Percentiles rank a stretch among this genome's conserved stretches.
Conservation (phyloP, 1,140 invertebrate species). For the Pogonomyrmex barbatus region DNA sequence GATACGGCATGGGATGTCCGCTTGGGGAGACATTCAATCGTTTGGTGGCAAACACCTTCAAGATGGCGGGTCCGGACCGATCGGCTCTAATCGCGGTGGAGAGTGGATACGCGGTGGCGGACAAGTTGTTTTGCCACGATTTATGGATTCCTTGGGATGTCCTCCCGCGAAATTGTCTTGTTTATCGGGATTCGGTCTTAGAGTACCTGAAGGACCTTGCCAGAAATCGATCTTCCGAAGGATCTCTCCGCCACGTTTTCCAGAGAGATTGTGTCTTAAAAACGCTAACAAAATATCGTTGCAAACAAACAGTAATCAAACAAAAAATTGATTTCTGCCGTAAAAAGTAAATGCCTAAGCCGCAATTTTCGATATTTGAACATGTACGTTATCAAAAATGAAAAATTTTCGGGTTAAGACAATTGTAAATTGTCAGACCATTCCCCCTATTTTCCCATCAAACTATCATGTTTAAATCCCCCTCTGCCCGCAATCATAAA, state of each 20-base stretch:
- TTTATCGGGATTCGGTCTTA: constrained; percentile 66
- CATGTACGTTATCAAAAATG: not conserved
- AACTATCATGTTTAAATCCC: constrained; percentile 37
- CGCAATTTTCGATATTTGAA: not conserved
- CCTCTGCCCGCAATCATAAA: constrained; percentile 44
- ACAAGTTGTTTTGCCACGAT: constrained; percentile 55
- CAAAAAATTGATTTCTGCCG: not conserved
- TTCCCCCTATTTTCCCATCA: constrained; percentile 9
- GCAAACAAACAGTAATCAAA: not conserved
- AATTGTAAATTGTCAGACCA: constrained; percentile 28
- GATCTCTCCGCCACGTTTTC: not conserved
- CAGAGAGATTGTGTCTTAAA: not conserved
- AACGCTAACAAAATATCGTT: not conserved
- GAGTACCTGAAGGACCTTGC: constrained; percentile 56
- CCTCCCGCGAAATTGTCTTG: constrained; percentile 73
- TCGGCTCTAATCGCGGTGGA: constrained; percentile 68
- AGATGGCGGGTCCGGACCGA: constrained; percentile 73
- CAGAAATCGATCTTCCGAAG: constrained; percentile 33
- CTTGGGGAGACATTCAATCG: constrained; percentile 77
- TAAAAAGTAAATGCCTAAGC: not conserved
- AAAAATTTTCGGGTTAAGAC: constrained; percentile 12
- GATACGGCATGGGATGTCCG: constrained; percentile 67
- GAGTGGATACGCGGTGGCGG: constrained; percentile 43
- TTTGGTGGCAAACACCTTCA: constrained; percentile 74
- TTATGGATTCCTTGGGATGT: constrained; percentile 75